Conservation (phyloP, 2,888 invertebrate genomes). For the Antitype chi region DNA sequence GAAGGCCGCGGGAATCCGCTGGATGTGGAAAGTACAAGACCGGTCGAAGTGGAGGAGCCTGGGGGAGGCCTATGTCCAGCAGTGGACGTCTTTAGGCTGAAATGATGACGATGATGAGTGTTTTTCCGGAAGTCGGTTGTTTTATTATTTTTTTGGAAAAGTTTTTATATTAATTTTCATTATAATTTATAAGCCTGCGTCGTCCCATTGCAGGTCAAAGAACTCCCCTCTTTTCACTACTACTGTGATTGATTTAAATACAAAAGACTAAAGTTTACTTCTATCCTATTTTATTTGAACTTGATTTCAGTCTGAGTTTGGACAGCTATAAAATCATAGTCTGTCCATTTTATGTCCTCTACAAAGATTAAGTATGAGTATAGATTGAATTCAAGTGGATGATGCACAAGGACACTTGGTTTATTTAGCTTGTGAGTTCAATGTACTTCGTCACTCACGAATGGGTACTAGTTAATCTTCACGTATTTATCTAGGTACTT, state of each 20-base stretch:
- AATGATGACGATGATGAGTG: no score
- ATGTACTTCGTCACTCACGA: background rate
- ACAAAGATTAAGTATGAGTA: background rate
- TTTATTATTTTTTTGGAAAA: no score
- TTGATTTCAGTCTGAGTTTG: background rate
- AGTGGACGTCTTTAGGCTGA: no score
- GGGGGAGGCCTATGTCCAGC: no score
- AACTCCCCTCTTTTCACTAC: background rate
- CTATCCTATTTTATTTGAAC: background rate
- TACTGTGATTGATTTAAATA: background rate
- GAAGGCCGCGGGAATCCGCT: no score
- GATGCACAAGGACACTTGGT: background rate
- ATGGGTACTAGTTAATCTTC: background rate
- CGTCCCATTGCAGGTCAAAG: background rate
- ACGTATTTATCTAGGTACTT: background rate
- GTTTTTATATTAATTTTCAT: no score
- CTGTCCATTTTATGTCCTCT: background rate
- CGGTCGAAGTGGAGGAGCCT: no score
- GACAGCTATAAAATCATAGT: background rate
- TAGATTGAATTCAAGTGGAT: background rate
- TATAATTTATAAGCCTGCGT: no score
- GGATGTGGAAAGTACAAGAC: no score
- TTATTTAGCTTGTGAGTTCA: constrained; percentile 6
- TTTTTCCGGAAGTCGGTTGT: no score
- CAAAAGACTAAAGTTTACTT: background rate